Conservation (phyloP, 2,888 invertebrate genomes). For the Drosophila aldrichi region DNA sequence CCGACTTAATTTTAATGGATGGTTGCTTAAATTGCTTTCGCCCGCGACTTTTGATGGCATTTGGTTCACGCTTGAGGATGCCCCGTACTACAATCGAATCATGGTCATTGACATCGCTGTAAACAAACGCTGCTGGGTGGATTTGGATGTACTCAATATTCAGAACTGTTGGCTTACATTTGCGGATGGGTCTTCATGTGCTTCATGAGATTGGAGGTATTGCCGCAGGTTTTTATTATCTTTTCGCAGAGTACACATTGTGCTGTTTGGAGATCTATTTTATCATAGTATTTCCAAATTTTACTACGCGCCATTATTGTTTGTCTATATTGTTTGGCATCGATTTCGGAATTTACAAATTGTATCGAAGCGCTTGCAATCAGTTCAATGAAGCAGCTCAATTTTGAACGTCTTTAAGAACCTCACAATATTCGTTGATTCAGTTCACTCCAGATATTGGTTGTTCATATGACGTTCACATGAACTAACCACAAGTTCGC, state of each 20-base stretch:
- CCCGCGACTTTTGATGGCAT: conserved; percentile 16
- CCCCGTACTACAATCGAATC: conserved; percentile 57
- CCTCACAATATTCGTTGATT: background rate
- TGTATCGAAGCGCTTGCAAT: conserved; percentile 31
- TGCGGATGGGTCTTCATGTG: conserved; percentile 63
- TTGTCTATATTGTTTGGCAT: conserved; percentile 42
- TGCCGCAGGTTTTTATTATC: conserved; percentile 61
- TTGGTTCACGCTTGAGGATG: conserved; percentile 46
- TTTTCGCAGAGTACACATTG: conserved; percentile 61
- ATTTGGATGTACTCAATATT: background rate
- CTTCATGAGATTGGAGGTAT: conserved; percentile 64
- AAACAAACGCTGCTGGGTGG: conserved; percentile 22
- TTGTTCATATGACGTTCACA: background rate
- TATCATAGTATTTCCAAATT: conserved; percentile 66
- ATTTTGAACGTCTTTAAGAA: background rate
- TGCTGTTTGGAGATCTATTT: conserved; percentile 54
- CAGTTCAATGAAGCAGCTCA: conserved; percentile 5
- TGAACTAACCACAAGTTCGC: background rate
- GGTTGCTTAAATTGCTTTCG: conserved; percentile 29
- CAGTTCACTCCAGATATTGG: background rate
- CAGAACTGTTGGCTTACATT: conserved; percentile 44
- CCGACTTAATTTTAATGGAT: conserved; percentile 31
- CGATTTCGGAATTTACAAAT: conserved; percentile 31
- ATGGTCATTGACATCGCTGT: conserved; percentile 56
- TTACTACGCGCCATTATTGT: conserved; percentile 65